Conservation (phyloP, 2,888 invertebrate species). For the Apodemia mormo region DNA sequence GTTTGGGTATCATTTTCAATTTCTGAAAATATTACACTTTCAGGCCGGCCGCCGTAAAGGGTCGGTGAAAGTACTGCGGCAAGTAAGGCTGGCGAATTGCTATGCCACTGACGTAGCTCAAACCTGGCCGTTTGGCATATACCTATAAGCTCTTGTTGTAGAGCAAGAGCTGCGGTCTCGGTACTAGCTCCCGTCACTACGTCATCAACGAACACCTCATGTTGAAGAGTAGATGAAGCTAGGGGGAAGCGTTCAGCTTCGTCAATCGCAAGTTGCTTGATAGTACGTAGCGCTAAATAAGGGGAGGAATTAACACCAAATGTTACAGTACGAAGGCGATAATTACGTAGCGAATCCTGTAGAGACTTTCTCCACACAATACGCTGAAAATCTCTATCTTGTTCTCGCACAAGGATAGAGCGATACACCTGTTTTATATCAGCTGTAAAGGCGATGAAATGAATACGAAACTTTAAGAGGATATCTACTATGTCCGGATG, state of each 20-base stretch:
- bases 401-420: not conserved
- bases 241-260: conserved; percentile 1
- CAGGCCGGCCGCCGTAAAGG: not conserved
- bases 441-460: conserved; percentile 6
- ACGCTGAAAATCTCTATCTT: conserved; percentile 5
- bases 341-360: not conserved
- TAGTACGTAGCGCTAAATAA: not conserved
- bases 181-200: not conserved
- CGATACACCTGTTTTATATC: conserved; percentile 16
- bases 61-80: not conserved
- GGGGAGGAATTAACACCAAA: conserved; percentile 14
- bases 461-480: conserved; percentile 6
- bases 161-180: not conserved
- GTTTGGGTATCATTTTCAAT: not conserved
- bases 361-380: not conserved
- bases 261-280: conserved; percentile 2
- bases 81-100: no score
- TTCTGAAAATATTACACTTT: not conserved
- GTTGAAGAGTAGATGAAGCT: not conserved
- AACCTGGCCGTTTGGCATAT: conserved; percentile 7
- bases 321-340: not conserved
- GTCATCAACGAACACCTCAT: conserved; percentile 17
- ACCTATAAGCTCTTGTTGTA: conserved; percentile 7
- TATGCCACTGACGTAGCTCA: not conserved
- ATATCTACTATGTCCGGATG: not conserved